A percentile compares a stretch with the other conserved stretches of the same genome.
phyloP scores from a whole-genome alignment of 53 echinoderm and acorn worm species.

The Paracentrotus lividus region DNA sequence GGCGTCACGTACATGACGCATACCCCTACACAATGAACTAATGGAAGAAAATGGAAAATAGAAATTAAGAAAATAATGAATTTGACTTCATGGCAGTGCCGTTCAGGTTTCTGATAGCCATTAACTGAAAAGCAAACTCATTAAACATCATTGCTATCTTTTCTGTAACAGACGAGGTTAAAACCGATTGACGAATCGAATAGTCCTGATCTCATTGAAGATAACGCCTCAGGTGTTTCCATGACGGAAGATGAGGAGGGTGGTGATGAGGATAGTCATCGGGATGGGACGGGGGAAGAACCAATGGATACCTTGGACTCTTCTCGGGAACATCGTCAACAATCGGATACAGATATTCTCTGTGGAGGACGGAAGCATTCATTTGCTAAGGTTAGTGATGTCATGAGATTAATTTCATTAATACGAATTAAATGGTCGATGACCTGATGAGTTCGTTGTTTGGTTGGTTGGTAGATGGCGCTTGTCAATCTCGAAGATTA shows the following conservation, averaged over 20 bases:
- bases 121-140: background rate
- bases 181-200: background rate
- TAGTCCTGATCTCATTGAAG: conserved; percentile 16
- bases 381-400: conserved; percentile 52
- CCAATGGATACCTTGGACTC: conserved; percentile 16
- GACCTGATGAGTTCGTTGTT: no score
- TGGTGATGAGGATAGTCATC: background rate
- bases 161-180: background rate
- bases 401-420: background rate
- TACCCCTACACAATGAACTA: no score
- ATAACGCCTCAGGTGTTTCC: background rate
- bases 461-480: no score
- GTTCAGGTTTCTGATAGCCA: background rate
- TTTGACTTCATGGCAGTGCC: no score
- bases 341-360: conserved; percentile 1
- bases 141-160: background rate
- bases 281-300: conserved; percentile 17
- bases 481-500: no score
- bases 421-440: background rate
- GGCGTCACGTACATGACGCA: no score
- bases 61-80: no score
- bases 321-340: background rate
- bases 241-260: conserved; percentile 27
- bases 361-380: conserved; percentile 52
- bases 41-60: no score